A percentile compares a stretch with the other conserved stretches of the same genome.
Evolutionary conservation across 2,888 invertebrate genomes (phyloP).

Genomic region (Cheilosia scutellata): DNA sequence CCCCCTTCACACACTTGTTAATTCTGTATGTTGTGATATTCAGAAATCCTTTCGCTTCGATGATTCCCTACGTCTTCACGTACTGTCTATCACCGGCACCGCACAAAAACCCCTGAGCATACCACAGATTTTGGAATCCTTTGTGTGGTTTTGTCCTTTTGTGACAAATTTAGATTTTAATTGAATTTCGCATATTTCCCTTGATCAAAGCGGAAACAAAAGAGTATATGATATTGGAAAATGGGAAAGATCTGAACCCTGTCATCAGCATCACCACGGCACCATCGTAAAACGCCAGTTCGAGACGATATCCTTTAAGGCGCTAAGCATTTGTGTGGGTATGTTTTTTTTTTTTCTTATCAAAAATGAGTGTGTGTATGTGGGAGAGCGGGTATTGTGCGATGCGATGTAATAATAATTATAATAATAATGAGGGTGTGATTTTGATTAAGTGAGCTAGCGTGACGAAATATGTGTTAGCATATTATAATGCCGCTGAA

Average conservation of each 20-base stretch:
- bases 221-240: constrained; percentile 58
- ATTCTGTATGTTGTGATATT: constrained; percentile 67
- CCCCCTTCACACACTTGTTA: constrained; percentile 38
- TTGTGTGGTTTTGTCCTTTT: constrained; percentile 74
- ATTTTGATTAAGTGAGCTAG: constrained; percentile 64
- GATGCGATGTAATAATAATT: constrained; percentile 43
- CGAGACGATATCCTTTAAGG: constrained; percentile 41
- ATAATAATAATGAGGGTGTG: constrained; percentile 48
- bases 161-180: constrained; percentile 76
- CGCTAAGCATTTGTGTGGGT: not conserved
- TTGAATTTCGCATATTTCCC: constrained; percentile 76
- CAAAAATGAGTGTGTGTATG: too few species aligned
- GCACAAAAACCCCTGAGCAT: constrained; percentile 70
- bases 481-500: constrained; percentile 20
- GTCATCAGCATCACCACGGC: not conserved
- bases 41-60: constrained; percentile 68
- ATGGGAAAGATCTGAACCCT: constrained; percentile 24
- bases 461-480: constrained; percentile 57
- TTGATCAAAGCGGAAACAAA: constrained; percentile 68
- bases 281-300: not conserved
- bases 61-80: constrained; percentile 59
- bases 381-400: too few species aligned
- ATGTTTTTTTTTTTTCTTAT: not conserved
- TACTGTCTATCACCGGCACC: constrained; percentile 27
- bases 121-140: constrained; percentile 73